Percentiles rank a stretch among this genome's conserved stretches.
phyloP scores from a whole-genome alignment of 2,113 vertebrate species.

The Dinomys branickii region DNA sequence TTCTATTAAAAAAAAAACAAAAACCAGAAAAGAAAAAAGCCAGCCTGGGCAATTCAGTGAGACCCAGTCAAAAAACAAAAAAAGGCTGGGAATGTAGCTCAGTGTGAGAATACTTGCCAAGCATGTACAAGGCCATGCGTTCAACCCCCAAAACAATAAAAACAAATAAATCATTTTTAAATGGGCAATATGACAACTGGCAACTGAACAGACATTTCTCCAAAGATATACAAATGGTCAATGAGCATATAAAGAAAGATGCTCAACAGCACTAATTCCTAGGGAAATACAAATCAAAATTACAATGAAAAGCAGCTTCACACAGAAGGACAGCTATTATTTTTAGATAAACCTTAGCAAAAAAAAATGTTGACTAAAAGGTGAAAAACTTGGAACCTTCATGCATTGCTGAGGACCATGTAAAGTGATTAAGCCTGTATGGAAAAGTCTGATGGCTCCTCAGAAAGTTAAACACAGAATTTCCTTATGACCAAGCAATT shows the following conservation, averaged over 20 bases:
- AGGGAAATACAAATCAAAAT: slow-evolving; percentile 29
- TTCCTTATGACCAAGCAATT: neutral
- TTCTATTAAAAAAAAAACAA: neutral
- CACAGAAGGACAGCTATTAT: neutral
- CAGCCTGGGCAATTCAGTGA: neutral
- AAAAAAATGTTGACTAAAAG: neutral
- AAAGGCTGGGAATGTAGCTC: neutral
- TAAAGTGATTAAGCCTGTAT: neutral
- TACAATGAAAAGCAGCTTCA: neutral
- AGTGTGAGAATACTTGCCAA: neutral
- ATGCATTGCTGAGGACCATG: neutral
- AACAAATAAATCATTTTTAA: neutral
- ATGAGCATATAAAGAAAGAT: neutral
- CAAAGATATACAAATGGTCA: neutral
- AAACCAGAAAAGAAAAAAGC: neutral
- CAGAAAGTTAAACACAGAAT: neutral
- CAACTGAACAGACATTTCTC: neutral
- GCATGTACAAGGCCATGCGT: neutral
- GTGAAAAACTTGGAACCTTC: neutral
- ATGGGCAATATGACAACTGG: neutral
- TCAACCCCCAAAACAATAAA: neutral
- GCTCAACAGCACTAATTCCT: neutral
- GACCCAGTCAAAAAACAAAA: neutral
- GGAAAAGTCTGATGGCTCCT: neutral
- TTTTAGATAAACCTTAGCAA: neutral